Evolutionary conservation across 2,888 invertebrate species (phyloP).

Genomic region (Amphipoea lucens): DNA sequence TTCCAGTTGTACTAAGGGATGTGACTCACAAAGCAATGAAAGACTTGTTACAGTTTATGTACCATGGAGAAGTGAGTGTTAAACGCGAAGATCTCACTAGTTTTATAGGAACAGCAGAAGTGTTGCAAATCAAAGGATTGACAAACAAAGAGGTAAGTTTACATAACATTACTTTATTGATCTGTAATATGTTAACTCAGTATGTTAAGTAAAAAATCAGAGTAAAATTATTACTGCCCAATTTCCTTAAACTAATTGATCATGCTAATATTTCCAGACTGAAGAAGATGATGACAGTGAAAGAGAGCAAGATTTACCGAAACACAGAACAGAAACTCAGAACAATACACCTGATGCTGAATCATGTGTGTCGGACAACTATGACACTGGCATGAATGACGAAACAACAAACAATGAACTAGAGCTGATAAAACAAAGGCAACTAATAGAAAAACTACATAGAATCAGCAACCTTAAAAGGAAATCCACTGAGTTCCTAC

Average conservation of each 20-base stretch:
- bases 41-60: slow-evolving; percentile 94
- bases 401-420: slow-evolving; percentile 79
- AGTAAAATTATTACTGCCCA: not conserved
- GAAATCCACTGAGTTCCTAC: slow-evolving; percentile 87
- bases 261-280: slow-evolving; percentile 75
- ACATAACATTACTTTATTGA: not conserved
- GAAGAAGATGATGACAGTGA: slow-evolving; percentile 85
- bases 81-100: slow-evolving; percentile 93
- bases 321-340: slow-evolving; percentile 76
- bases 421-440: slow-evolving; percentile 83
- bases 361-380: slow-evolving; percentile 79
- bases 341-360: slow-evolving; percentile 80
- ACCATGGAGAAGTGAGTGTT: slow-evolving; percentile 94
- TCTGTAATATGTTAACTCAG: not conserved
- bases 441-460: slow-evolving; percentile 86
- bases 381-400: slow-evolving; percentile 76
- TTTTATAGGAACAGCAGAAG: slow-evolving; percentile 93
- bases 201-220: not conserved
- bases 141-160: slow-evolving; percentile 89
- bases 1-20: slow-evolving; percentile 93
- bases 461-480: slow-evolving; percentile 86
- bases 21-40: slow-evolving; percentile 93
- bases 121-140: slow-evolving; percentile 93
- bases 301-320: slow-evolving; percentile 80
- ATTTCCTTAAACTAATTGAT: not conserved